Evolutionary conservation across 1,140 invertebrate genomes (phyloP), one percentile per base, ranked within the genome.

Genomic region (Heterodera schachtii): DNA sequence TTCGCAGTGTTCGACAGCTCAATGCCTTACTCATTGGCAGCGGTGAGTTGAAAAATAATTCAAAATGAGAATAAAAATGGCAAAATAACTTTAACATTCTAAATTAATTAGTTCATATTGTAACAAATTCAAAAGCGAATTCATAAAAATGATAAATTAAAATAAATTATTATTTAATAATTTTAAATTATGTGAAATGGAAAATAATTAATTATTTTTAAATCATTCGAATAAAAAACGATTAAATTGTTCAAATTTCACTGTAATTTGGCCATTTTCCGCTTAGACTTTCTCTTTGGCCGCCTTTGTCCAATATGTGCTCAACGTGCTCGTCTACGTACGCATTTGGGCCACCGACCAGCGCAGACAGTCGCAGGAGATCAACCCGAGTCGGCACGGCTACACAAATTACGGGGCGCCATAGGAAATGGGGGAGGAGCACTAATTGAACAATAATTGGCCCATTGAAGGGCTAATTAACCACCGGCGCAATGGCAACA

Each of bases 321-420:
- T 83, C 6, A 83, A 83, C 46, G 44, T 79, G 21, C 13, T 84
- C 43, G 66, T 84, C 69, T 71, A 80, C 75, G 83, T 43, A 43
- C 82, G 82, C 49, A 84, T 79, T 44, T 83, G 82, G 82, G 66
- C 49, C 4, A 52, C 46, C 5, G 82, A 83, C 57, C 75, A 83
- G 49, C 83, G 43, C 31, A n/a, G 46, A 7, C 46, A 21, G 21
- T 57, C 64, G 52, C 21, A 81, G 43, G 75, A 57, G 11, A 80
- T 80, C 46, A 60, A 80, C 76, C 70, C 79, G 11, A 80, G 46
- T 46, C 57, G 21, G 21, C 21, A 43, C 75, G 79, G 60, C 47
- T 47, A 47, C 31, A 66, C 75, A 49, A 74, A 52, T n/a, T 80
- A 75, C 47, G 79, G 79, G 57, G 31, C 69, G 3, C 67, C 79